Evolutionary conservation across 2,888 invertebrate genomes (phyloP).

Genomic region (Cryptocephalus primarius): DNA sequence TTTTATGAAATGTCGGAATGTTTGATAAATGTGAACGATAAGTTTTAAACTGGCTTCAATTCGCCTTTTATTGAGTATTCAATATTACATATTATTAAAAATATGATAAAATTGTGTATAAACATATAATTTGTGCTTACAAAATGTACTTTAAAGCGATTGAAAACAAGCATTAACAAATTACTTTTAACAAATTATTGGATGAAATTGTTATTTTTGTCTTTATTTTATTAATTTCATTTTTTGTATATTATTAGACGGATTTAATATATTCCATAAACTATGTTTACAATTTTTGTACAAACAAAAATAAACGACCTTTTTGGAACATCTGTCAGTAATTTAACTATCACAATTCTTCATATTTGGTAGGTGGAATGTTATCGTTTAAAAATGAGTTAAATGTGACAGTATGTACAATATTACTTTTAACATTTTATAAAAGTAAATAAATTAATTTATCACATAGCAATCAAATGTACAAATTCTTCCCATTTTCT

Average conservation of each 20-base stretch:
- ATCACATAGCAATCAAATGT: too few relatives aligned
- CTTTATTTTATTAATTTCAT: conserved; percentile 7
- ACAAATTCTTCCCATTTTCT: too few relatives aligned
- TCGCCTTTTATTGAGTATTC: conserved; percentile 17
- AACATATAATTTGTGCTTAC: conserved; percentile 38
- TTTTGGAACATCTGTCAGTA: too few relatives aligned
- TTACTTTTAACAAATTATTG: conserved; percentile 18
- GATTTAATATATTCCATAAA: conserved; percentile 10
- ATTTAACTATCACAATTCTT: too few relatives aligned
- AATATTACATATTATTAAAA: conserved; percentile 34
- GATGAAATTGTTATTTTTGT: conserved; percentile 9
- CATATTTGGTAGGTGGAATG: too few relatives aligned
- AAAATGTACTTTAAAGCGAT: conserved; percentile 31
- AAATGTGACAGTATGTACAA: too few relatives aligned
- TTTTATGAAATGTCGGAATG: too few relatives aligned
- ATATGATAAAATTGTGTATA: conserved; percentile 39
- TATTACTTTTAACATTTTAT: too few relatives aligned
- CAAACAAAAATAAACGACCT: not conserved
- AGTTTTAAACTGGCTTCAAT: not conserved
- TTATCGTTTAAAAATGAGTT: too few relatives aligned
- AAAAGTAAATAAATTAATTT: too few relatives aligned
- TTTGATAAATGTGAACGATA: too few relatives aligned
- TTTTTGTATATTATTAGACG: conserved; percentile 14
- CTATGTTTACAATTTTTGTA: conserved; percentile 9
- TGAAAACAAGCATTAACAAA: conserved; percentile 22